Evolutionary conservation across 2,888 invertebrate species (phyloP).

Genomic region (Hermaeophaga mercurialis): DNA sequence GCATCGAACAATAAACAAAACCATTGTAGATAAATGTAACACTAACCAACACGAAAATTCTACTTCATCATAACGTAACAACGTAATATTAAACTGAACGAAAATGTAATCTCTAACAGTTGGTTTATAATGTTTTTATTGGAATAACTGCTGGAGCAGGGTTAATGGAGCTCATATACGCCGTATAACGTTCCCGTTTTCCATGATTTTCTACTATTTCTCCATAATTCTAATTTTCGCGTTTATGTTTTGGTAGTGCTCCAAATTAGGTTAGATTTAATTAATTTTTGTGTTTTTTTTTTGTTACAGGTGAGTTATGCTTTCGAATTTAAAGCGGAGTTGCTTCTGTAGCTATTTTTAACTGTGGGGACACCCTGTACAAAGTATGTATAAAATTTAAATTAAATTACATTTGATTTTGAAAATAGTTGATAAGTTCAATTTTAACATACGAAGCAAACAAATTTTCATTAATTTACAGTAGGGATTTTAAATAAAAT

Average conservation of each 20-base stretch:
- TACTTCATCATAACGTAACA: slow-evolving; percentile 20
- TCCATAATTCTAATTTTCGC: background rate
- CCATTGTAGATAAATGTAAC: slow-evolving; percentile 19
- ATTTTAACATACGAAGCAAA: too few relatives aligned
- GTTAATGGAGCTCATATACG: slow-evolving; percentile 13
- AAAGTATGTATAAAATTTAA: too few relatives aligned
- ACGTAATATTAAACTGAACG: slow-evolving; percentile 23
- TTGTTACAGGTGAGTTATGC: slow-evolving; percentile 10
- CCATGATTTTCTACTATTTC: background rate
- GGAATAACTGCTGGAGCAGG: slow-evolving; percentile 20
- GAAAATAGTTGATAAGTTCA: too few relatives aligned
- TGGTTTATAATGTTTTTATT: slow-evolving; percentile 24
- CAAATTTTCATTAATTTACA: too few relatives aligned
- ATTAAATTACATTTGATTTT: too few relatives aligned
- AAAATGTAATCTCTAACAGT: slow-evolving; percentile 25
- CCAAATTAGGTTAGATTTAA: background rate
- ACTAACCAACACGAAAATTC: slow-evolving; percentile 24
- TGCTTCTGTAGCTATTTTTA: too few relatives aligned
- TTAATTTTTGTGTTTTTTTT: slow-evolving; percentile 5
- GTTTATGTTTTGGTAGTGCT: background rate
- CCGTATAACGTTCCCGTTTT: background rate
- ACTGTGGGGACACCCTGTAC: too few relatives aligned
- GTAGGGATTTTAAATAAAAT: too few relatives aligned
- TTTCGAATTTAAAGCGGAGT: too few relatives aligned
- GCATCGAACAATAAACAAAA: background rate